These are phyloP conservation scores for Cariama cristata DNA, from an alignment of 2,113 vertebrate genomes.

Conservation along the genomic window DNA sequence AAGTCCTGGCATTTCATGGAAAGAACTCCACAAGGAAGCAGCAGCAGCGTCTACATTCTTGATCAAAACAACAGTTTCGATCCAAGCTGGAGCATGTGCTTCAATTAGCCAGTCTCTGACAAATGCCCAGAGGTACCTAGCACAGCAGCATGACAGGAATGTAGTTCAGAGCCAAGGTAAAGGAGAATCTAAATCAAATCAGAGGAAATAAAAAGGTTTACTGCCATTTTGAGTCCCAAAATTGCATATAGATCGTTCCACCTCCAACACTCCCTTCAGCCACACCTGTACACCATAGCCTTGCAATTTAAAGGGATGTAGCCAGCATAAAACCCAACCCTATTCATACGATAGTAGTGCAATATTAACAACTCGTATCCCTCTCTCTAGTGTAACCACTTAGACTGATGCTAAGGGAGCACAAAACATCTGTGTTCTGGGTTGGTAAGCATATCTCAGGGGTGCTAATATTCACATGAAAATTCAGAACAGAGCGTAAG, in stretches of 20 bases:
- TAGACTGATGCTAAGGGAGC: background rate
- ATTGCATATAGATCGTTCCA: background rate
- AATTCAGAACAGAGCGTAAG: background rate
- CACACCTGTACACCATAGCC: background rate
- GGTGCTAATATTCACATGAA: background rate
- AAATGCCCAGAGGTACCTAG: background rate
- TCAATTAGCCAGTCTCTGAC: background rate
- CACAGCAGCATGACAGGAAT: background rate
- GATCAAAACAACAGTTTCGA: background rate
- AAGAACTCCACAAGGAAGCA: background rate
- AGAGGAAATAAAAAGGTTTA: slow-evolving; percentile 4
- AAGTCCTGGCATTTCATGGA: background rate
- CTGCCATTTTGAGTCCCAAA: slow-evolving; percentile 11
- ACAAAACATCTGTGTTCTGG: background rate
- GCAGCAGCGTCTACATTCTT: background rate
- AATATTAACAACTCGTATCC: background rate
- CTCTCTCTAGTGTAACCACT: background rate
- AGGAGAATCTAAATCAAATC: slow-evolving; percentile 33
- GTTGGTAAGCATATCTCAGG: background rate
- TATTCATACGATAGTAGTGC: background rate
- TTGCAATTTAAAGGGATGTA: background rate
- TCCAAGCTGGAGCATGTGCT: background rate
- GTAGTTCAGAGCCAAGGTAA: slow-evolving; percentile 19
- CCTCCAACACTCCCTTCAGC: background rate
- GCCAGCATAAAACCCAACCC: background rate